Evolutionary conservation across 2,888 invertebrate genomes (phyloP), one percentile per base, ranked within the genome.

Genomic region (Malthinus flaveolus): DNA sequence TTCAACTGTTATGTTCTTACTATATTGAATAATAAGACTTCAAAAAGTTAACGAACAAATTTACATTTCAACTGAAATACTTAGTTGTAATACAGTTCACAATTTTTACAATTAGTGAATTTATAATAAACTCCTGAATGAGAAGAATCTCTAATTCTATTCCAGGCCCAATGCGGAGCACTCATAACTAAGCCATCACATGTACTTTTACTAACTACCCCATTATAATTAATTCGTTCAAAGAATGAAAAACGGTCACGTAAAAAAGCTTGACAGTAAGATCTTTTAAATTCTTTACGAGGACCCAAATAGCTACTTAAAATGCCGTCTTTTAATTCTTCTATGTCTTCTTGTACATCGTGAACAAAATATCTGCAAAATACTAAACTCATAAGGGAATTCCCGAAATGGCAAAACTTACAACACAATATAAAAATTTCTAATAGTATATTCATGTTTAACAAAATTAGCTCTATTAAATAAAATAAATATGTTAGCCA

Each of bases 341-440:
- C 82, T 36, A 83, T 81, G 66, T 85, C 85, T 70, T 85, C 85
- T 66, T 84, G 83, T 76, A 85, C 80, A 62, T 84, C 83, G 71
- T 83, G 82, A 7, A 84, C 84, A 50, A 85, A 67, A 66, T 77
- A 79, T 59, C 83, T 83, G 60, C 10, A 23, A 23, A 23, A 2
- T 3, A 23, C 5, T 23, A 23, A 23, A 8, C 7, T 32, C 7
- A 36, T 31, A 50, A 33, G n/a, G 13, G 47, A 9, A 12, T 13
- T 45, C 12, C 5, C 5, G 23, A 56, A 39, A 46, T 39, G 11
- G 35, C 5, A 59, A 23, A 60, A 79, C 80, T 82, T 79, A 85
- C 84, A 85, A 70, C 32, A 82, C 83, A 32, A 81, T 72, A 67
- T 82, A 83, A 71, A 85, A 85, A 68, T 84, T 82, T 42, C 75